phyloP scores from a whole-genome alignment of 2,888 invertebrate genomes.

The Folsomia manolachei region DNA sequence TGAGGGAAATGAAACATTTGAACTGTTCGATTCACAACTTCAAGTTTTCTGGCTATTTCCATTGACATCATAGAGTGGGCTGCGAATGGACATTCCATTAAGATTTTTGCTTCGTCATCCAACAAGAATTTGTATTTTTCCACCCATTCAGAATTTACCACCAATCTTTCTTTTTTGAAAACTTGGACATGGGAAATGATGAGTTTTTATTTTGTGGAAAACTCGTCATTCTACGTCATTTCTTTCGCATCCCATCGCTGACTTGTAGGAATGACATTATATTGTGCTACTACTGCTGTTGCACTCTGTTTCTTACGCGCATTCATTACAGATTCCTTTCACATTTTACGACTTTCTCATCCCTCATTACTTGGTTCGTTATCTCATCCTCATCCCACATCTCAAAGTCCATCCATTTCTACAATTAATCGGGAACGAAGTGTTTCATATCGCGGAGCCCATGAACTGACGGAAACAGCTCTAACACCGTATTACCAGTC shows the following conservation, averaged over 20 bases:
- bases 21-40: too few relatives aligned
- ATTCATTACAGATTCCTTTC: conserved; percentile 31
- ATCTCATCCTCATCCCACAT: background rate
- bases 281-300: background rate
- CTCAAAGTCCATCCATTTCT: conserved; percentile 4
- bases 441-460: too few relatives aligned
- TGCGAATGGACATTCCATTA: background rate
- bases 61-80: too few relatives aligned
- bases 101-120: background rate
- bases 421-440: background rate
- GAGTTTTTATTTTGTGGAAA: too few relatives aligned
- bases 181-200: background rate
- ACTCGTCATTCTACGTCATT: background rate
- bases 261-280: too few relatives aligned
- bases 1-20: too few relatives aligned
- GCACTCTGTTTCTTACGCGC: background rate
- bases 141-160: too few relatives aligned
- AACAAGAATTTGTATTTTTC: background rate
- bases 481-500: too few relatives aligned
- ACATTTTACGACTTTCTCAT: conserved; percentile 11
- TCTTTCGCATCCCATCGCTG: too few relatives aligned
- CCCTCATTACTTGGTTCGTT: conserved; percentile 9
- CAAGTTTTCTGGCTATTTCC: background rate
- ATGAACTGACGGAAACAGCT: too few relatives aligned
- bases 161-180: too few relatives aligned